Base-by-base conservation (phyloP, 53 echinoderm and acorn worm species). In the Patiria pectinifera region DNA sequence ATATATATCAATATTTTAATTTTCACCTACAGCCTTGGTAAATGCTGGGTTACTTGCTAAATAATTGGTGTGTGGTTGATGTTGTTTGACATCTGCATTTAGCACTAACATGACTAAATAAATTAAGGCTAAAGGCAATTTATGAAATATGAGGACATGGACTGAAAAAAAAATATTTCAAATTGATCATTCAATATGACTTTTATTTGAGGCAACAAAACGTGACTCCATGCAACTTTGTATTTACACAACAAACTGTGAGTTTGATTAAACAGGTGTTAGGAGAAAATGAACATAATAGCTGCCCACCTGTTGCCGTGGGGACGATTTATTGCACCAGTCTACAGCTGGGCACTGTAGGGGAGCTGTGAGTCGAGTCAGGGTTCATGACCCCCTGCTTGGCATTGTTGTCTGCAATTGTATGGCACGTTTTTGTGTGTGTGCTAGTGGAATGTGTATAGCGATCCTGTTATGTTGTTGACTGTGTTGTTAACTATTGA, bases 301-400 rank as follows among this genome's bases (percentile, higher is more conserved):
- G 22, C 70, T 70, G 16, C 24, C 74, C 24, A 74, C 22, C 74
- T 23, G 79, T 78, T 78, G 46, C 79, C 79, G 3, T 13, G 79
- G 79, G 12, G 79, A 78, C 79, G 47, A 78, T 47, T 78, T 78
- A 78, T 47, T 78, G 79, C 47, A 45, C 79, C 79, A 78, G 79
- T 78, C 45, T 46, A 47, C 47, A 46, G 74, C 74, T 23, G 24
- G 23, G 74, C 74, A 23, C 74, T 21, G 22, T 74, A 74, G 74
- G 74, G 24, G 74, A 74, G 74, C 74, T 23, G 45, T 11, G 47
- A 78, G 11, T 25, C 35, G 18, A 78, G 79, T 78, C 46, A 45
- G 79, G 79, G 79, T 45, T 78, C 79, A 78, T 78, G 46, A 78
- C 79, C 79, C 53, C 47, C 46, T 78, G 25, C 45, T 4, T 69